Percentiles rank a stretch among this genome's conserved stretches.
phyloP scores from a whole-genome alignment of 2,113 vertebrate species.

The Mustela lutreola region DNA sequence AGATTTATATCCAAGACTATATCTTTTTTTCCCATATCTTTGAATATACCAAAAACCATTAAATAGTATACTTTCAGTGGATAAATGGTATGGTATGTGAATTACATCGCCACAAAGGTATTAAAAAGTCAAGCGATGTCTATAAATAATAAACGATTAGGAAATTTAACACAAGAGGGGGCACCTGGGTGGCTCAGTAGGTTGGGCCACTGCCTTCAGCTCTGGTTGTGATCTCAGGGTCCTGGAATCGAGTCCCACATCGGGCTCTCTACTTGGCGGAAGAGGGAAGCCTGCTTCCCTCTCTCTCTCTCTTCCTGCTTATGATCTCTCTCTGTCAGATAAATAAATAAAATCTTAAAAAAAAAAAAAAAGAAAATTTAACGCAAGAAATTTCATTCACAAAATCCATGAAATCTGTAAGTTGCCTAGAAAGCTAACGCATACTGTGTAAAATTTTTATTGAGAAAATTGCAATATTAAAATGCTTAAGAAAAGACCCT shows the following conservation, averaged over 20 bases:
- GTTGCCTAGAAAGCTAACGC: background rate
- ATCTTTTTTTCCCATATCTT: background rate
- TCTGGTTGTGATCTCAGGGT: no score
- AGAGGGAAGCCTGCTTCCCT: no score
- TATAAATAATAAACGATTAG: background rate
- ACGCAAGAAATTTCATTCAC: background rate
- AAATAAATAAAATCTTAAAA: no score
- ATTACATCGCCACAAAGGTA: background rate
- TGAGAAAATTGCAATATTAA: conserved; percentile 4
- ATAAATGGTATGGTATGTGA: background rate
- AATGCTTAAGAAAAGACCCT: background rate
- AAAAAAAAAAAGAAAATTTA: background rate
- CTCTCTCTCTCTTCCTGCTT: no score
- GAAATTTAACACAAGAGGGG: background rate
- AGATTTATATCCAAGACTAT: background rate
- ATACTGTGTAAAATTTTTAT: background rate
- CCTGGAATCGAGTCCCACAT: no score
- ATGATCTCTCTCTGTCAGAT: no score
- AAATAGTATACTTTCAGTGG: background rate
- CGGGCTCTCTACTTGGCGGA: no score
- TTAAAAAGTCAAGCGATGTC: background rate
- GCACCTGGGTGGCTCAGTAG: no score
- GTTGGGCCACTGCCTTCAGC: no score
- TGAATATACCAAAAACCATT: background rate
- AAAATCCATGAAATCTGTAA: background rate